Conservation (phyloP, 37 sponge, comb jelly and placozoan species). For the Cladorhizidae sp. region DNA sequence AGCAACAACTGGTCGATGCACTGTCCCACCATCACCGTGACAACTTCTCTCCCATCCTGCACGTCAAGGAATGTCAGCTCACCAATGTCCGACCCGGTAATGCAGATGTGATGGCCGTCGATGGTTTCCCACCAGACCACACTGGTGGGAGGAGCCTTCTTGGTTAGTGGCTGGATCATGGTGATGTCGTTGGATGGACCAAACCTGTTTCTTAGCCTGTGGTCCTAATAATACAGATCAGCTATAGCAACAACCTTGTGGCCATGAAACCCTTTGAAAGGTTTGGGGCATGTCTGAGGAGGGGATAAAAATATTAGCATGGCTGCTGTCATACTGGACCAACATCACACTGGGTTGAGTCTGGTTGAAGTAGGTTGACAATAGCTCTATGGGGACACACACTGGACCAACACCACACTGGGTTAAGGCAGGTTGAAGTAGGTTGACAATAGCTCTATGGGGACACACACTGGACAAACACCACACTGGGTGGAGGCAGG, state of each 20-base stretch:
- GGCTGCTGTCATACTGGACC: neutral
- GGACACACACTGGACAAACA: too few species aligned
- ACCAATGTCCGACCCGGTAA: constrained; percentile 84
- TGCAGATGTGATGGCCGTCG: constrained; percentile 56
- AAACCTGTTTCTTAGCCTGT: constrained; percentile 22
- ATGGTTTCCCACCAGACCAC: constrained; percentile 87
- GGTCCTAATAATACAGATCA: neutral
- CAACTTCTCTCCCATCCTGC: neutral
- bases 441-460: too few species aligned
- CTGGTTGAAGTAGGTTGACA: too few species aligned
- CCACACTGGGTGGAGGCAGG: too few species aligned
- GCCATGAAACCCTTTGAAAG: too few species aligned
- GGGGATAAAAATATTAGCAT: too few species aligned
- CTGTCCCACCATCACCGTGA: constrained; percentile 20
- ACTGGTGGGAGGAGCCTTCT: constrained; percentile 68
- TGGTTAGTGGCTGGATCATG: constrained; percentile 37
- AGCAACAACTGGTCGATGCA: constrained; percentile 43
- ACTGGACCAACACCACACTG: too few species aligned
- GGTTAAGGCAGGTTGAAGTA: too few species aligned
- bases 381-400: too few species aligned
- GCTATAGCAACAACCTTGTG: too few species aligned
- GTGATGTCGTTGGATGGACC: constrained; percentile 63
- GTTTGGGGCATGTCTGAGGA: too few species aligned
- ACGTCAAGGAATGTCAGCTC: constrained; percentile 74
- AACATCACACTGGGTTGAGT: too few species aligned